phyloP scores from a whole-genome alignment of 2,888 invertebrate species.

The Sussaba pulchella region DNA sequence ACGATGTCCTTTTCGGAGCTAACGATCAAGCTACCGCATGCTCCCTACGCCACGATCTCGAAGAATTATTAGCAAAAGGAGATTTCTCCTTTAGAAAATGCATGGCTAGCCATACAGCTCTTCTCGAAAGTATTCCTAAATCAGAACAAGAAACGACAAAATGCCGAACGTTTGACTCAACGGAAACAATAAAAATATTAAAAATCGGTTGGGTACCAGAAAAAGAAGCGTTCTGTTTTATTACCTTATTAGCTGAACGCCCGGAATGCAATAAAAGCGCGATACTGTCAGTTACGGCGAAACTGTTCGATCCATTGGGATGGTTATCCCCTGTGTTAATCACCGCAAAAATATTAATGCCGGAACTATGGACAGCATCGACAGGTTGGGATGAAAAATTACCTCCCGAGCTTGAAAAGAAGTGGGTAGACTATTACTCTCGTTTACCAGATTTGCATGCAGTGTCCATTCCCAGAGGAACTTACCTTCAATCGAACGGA shows the following conservation, averaged over 20 bases:
- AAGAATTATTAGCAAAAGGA: background rate
- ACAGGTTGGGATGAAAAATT: background rate
- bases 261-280: too few species aligned
- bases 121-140: too few species aligned
- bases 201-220: slow-evolving; percentile 23
- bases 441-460: background rate
- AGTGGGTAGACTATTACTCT: background rate
- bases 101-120: too few species aligned
- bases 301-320: too few species aligned
- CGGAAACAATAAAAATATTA: slow-evolving; percentile 15
- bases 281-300: too few species aligned
- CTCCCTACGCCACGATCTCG: background rate
- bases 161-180: background rate
- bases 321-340: too few species aligned
- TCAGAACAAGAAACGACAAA: background rate
- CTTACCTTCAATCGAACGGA: background rate
- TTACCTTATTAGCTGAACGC: background rate
- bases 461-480: background rate
- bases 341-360: too few species aligned
- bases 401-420: background rate
- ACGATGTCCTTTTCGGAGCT: slow-evolving; percentile 57
- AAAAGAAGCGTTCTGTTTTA: slow-evolving; percentile 24
- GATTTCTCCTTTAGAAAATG: background rate
- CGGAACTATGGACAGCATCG: background rate
- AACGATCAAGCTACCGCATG: background rate